Evolutionary conservation across 2,113 vertebrate genomes (phyloP), one percentile per base, ranked within the genome.

Genomic region (Stictonetta naevosa): DNA sequence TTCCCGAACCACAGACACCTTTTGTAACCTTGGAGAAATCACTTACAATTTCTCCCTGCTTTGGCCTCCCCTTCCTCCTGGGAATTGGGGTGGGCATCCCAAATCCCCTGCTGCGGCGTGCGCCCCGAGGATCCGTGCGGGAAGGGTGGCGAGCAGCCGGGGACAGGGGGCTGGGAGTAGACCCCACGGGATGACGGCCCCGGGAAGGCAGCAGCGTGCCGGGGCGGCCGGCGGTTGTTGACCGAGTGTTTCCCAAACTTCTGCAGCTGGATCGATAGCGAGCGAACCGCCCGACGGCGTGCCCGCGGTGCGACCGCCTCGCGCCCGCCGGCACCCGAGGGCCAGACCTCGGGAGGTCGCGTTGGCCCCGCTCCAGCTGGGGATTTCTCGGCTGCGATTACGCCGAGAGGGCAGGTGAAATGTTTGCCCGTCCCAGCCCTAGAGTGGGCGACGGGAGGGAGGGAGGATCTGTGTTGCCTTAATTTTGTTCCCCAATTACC

Each of bases 21-120:
- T 83, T 63, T 88, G 83, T 96, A 95, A 95, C 95, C 95, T 95
- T 96, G 90, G 62, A 93, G 56, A 74, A 97, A 83, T 90, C 93
- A 50, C 90, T 94, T 87, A 44, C 64, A 58, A 71, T 56, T 36
- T 85, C 36, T 18, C 3, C 4, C 66, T 26, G 69, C 69, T 83
- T 72, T 33, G 34, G 46, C 68, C 74, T 88, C 72, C 63, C 40
- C 44, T 78, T 89, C 69, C 67, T 81, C 46, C 46, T 10, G 20
- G 20, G 46, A 22, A 48, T 22, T 5, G 20, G 46, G 46, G 20
- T 48, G 46, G 46, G 46, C 46, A 48, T 48, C 46, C 46, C 46
- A 21, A 48, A 48, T 20, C 46, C 77, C 64, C 40, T 69, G 46
- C 34, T 87, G 92, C 93, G 68, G 25, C 59, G 79, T 25, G 0